phyloP scores from a whole-genome alignment of 30 jellyfish, hydroid and myxozoan genomes.

The Sanderia malayensis region DNA sequence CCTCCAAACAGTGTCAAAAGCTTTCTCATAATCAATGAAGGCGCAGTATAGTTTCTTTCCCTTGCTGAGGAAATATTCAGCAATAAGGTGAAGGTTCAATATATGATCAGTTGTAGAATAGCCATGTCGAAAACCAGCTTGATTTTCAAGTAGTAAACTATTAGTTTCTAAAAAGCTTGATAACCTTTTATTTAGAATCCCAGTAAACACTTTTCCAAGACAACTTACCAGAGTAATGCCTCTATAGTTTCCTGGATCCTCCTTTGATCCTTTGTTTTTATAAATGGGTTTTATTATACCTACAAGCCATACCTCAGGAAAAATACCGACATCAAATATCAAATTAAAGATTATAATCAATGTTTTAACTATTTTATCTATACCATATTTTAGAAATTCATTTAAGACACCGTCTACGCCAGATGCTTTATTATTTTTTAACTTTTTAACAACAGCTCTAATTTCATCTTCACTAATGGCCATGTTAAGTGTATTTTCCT shows the following conservation, averaged over 20 bases:
- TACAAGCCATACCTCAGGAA: conserved; percentile 10
- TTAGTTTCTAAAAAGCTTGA: conserved; percentile 9
- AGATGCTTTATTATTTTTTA: conserved; percentile 3
- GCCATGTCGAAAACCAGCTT: conserved; percentile 19
- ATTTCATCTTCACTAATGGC: conserved; percentile 3
- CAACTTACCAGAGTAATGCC: conserved; percentile 13
- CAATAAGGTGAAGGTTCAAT: conserved; percentile 2
- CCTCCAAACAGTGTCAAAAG: conserved; percentile 33
- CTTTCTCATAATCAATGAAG: conserved; percentile 5
- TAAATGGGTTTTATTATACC: conserved; percentile 6
- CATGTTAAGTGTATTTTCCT: neutral
- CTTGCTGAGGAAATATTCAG: neutral
- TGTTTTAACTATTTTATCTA: neutral
- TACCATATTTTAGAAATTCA: conserved; percentile 6
- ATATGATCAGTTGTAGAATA: neutral
- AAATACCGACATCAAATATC: neutral
- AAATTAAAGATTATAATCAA: conserved; percentile 2
- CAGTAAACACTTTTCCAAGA: conserved; percentile 23
- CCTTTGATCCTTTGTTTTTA: conserved; percentile 11
- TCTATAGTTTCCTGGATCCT: neutral
- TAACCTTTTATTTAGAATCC: conserved; percentile 9
- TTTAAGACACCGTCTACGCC: conserved; percentile 9
- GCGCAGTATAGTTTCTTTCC: conserved; percentile 16
- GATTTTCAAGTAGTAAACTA: conserved; percentile 17
- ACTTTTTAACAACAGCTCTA: neutral